Base-by-base conservation (phyloP, 2,888 invertebrate species). In the Lithophane leautieri region DNA sequence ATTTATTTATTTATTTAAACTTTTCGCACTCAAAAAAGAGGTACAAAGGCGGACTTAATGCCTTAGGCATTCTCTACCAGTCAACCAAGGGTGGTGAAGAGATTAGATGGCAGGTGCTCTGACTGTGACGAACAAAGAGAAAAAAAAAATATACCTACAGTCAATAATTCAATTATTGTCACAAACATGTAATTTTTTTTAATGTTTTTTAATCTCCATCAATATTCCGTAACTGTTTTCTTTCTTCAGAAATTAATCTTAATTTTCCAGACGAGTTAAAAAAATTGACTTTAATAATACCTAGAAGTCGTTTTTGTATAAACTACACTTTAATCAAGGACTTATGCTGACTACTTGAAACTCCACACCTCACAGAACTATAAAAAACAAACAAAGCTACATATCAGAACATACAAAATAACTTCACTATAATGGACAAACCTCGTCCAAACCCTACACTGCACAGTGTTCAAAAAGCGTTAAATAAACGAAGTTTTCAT, bases 401-500 rank as follows among this genome's bases (percentile, higher is more conserved):
- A n/a, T n/a, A n/a, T n/a, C n/a, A 19, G n/a, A 40, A 70, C 14
- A 40, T n/a, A 47, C 11, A 54, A 19, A 70, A 28, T 28, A 11
- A 44, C 25, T 19, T 61, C n/a, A 58, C 56, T 70, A 62, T 52
- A 69, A 73, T 25, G 25, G 44, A 50, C 40, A 44, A 22, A 16
- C 6, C n/a, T 34, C 12, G 25, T 76, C 14, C 67, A 54, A 72
- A 56, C 62, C 44, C 28, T 16, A 56, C 58, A 60, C 60, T 67
- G 71, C 68, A 70, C 70, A 75, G 61, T 60, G 70, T 54, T 70
- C 76, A 72, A 61, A 79, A 60, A 85, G 52, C 74, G 79, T 70
- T 75, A 86, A 70, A 78, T 79, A 72, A 79, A 77, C 62, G 72
- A 70, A 74, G 50, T 77, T 86, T 86, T 82, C 65, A 85, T 78